phyloP scores from a whole-genome alignment of 2,797 vertebrate species.

The Pampus argenteus region DNA sequence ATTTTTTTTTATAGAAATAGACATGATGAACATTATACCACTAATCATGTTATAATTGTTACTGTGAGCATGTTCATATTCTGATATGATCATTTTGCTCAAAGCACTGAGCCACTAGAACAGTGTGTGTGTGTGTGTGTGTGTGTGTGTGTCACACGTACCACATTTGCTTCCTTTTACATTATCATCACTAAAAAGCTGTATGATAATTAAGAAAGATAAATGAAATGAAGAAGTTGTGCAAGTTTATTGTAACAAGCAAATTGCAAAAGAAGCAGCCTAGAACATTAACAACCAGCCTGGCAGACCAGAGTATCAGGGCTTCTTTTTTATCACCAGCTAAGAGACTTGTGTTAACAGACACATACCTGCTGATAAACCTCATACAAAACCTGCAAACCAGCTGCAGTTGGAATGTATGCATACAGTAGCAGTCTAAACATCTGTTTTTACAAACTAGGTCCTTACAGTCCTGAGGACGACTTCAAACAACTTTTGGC shows the following conservation, averaged over 20 bases:
- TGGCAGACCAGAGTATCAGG: slow-evolving; percentile 20
- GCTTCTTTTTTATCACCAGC: slow-evolving; percentile 59
- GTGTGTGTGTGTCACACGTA: too few species aligned
- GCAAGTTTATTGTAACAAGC: slow-evolving; percentile 66
- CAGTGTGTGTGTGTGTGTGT: too few species aligned
- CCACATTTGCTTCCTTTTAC: neutral
- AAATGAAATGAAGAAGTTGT: slow-evolving; percentile 2
- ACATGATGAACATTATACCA: neutral
- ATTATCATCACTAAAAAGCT: neutral
- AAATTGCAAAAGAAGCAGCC: slow-evolving; percentile 46
- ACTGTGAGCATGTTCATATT: neutral
- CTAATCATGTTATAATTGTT: neutral
- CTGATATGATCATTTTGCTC: too few species aligned
- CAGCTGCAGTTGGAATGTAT: slow-evolving; percentile 84
- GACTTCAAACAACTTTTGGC: slow-evolving; percentile 50
- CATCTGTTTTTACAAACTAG: slow-evolving; percentile 70
- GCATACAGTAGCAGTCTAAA: slow-evolving; percentile 71
- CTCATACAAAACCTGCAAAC: slow-evolving; percentile 82
- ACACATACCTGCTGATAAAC: slow-evolving; percentile 66
- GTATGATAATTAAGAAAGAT: neutral
- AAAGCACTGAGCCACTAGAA: too few species aligned
- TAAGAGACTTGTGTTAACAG: slow-evolving; percentile 73
- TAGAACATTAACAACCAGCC: slow-evolving; percentile 32
- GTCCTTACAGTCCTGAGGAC: slow-evolving; percentile 44
- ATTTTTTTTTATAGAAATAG: slow-evolving; percentile 20